A percentile compares a stretch with the other conserved stretches of the same genome.
Conservation (phyloP, 37 sponge, comb jelly and placozoan genomes). For the Hormiphora californensis region DNA sequence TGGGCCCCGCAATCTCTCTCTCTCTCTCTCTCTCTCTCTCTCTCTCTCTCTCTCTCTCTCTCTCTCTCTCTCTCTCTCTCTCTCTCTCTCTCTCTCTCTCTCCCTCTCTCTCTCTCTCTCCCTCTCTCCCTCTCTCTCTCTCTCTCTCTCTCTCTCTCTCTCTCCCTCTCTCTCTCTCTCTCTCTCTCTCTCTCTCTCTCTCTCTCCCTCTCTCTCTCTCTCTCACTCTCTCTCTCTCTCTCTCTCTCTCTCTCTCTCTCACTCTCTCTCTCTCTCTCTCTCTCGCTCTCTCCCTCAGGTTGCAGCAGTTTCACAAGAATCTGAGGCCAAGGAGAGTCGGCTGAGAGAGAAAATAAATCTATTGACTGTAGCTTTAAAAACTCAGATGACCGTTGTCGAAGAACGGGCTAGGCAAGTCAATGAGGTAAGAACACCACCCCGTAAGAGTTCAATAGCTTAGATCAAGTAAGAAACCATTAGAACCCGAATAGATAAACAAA, state of each 20-base stretch:
- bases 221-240: background rate
- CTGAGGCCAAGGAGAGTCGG: too few species aligned
- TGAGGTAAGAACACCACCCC: too few species aligned
- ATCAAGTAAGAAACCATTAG: too few species aligned
- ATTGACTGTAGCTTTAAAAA: too few species aligned
- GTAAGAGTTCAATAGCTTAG: too few species aligned
- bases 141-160: background rate
- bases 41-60: background rate
- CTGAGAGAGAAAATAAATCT: too few species aligned
- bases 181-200: background rate
- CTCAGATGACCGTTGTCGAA: too few species aligned
- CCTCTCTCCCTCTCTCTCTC: background rate
- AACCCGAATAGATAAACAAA: too few species aligned
- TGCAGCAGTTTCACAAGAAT: too few species aligned
- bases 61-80: background rate
- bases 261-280: background rate
- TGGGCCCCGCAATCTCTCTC: background rate
- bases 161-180: background rate
- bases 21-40: background rate
- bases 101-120: background rate
- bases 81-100: background rate
- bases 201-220: background rate
- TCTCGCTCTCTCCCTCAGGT: background rate
- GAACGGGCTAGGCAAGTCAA: too few species aligned
- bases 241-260: background rate